Evolutionary conservation across 2,113 vertebrate genomes (phyloP), one percentile per base, ranked within the genome.

Genomic region (Colossoma macropomum): DNA sequence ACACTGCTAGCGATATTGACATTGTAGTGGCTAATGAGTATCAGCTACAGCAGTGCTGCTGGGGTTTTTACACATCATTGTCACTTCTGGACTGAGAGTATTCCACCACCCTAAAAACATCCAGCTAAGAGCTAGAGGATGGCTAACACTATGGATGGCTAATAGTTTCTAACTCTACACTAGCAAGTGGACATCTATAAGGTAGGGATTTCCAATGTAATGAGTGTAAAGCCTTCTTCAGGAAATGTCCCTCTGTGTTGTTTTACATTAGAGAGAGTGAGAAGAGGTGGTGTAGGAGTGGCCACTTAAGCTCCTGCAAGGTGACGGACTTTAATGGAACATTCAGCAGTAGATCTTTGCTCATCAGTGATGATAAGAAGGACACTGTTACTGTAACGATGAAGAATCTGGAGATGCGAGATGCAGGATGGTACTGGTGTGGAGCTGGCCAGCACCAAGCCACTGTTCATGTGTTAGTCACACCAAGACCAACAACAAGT

Each of bases 251-350:
- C 65, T 80, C n/a, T 68, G 73, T 86, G 75, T 71, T 85, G 74
- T 60, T 52, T 63, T 77, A 1, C 27, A 8, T 87, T 89, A 95
- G 93, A 83, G 68, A 75, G 6, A 92, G 81, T 80, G 85, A 88
- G 56, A 95, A 95, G 89, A 92, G 80, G 48, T 95, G 94, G 94
- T 95, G 94, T 83, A 85, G 91, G 30, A 94, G 90, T 27, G 94
- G 93, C 27, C 79, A 90, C 83, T 60, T 21, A 87, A 86, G 81
- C 83, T 91, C 91, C 83, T 95, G 94, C 76, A 56, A 79, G 81
- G n/a, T 28, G 75, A 90, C 90, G 0, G 88, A 77, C 60, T 63
- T 89, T 74, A 88, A 89, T 0, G 90, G 89, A 60, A 87, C 63
- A 62, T 91, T 89, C 80, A 79, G 89, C 71, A 89, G 89, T 38